Conservation (phyloP, 2,888 invertebrate genomes). For the Pseudeuparius sepicola region DNA sequence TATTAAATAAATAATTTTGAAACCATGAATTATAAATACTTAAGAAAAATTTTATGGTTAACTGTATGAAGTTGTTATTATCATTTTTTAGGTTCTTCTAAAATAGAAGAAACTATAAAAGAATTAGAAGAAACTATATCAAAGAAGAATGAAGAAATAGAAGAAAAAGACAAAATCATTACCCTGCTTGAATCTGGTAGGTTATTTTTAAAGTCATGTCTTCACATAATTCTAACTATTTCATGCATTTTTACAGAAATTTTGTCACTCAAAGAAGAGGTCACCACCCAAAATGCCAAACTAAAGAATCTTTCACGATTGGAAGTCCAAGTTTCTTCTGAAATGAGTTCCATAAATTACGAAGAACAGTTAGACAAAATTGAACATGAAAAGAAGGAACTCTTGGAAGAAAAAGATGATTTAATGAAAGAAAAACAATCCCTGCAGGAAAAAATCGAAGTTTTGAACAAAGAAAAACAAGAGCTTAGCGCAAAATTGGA, state of each 20-base stretch:
- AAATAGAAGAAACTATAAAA: slow-evolving; percentile 28
- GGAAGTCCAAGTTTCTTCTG: slow-evolving; percentile 62
- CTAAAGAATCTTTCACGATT: slow-evolving; percentile 50
- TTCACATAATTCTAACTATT: too few relatives aligned
- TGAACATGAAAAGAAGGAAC: slow-evolving; percentile 41
- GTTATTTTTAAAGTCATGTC: too few relatives aligned
- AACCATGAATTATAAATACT: too few relatives aligned
- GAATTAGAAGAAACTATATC: slow-evolving; percentile 29
- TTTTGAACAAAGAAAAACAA: slow-evolving; percentile 49
- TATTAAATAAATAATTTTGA: too few relatives aligned
- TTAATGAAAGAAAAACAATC: slow-evolving; percentile 46
- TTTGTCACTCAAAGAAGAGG: slow-evolving; percentile 49
- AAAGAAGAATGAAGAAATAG: slow-evolving; percentile 24
- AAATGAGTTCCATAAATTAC: slow-evolving; percentile 66
- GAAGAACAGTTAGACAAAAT: slow-evolving; percentile 63
- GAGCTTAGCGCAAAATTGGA: slow-evolving; percentile 52
- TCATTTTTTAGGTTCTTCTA: slow-evolving; percentile 26
- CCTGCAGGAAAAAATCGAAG: slow-evolving; percentile 45
- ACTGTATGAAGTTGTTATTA: too few relatives aligned
- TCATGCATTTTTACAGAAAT: too few relatives aligned
- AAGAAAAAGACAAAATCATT: slow-evolving; percentile 31
- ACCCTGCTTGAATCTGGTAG: slow-evolving; percentile 30
- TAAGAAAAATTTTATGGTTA: too few relatives aligned
- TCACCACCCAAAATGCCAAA: slow-evolving; percentile 51
- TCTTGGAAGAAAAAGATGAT: slow-evolving; percentile 43